Conservation (phyloP, 2,888 invertebrate species). For the Napeogenes inachia region DNA sequence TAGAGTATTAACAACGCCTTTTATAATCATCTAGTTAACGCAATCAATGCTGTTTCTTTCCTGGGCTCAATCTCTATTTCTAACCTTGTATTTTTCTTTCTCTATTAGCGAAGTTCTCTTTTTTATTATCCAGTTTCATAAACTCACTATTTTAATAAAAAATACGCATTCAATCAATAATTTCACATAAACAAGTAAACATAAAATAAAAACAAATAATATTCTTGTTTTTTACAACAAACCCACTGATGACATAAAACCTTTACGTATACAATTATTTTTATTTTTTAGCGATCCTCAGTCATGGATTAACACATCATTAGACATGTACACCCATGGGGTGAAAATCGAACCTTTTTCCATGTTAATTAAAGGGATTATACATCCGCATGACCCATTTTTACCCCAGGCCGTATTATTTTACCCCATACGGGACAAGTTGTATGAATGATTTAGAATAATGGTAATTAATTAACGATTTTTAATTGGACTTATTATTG, state of each 20-base stretch:
- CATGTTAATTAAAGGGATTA: constrained; percentile 75
- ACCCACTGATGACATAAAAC: not conserved
- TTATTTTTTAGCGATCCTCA: not conserved
- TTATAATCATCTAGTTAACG: too few species aligned
- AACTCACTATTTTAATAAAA: too few species aligned
- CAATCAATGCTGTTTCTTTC: too few species aligned
- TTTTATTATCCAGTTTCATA: too few species aligned
- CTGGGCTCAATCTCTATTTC: too few species aligned
- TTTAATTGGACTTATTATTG: constrained; percentile 52
- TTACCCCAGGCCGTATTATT: constrained; percentile 55
- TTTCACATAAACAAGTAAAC: too few species aligned
- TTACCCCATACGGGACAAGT: constrained; percentile 40
- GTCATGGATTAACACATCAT: constrained; percentile 65
- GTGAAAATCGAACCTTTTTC: constrained; percentile 66
- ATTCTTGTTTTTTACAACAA: too few species aligned
- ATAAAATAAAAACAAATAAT: too few species aligned
- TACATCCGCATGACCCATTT: constrained; percentile 70
- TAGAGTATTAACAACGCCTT: too few species aligned
- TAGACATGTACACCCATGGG: constrained; percentile 50
- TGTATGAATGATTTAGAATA: constrained; percentile 63
- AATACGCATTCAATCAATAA: too few species aligned
- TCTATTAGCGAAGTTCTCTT: too few species aligned
- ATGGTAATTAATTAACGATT: constrained; percentile 66
- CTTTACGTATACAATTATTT: not conserved
- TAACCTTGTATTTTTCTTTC: too few species aligned